phyloP scores from a whole-genome alignment of 2,888 invertebrate species.

The Xanthostigma xanthostigma region DNA sequence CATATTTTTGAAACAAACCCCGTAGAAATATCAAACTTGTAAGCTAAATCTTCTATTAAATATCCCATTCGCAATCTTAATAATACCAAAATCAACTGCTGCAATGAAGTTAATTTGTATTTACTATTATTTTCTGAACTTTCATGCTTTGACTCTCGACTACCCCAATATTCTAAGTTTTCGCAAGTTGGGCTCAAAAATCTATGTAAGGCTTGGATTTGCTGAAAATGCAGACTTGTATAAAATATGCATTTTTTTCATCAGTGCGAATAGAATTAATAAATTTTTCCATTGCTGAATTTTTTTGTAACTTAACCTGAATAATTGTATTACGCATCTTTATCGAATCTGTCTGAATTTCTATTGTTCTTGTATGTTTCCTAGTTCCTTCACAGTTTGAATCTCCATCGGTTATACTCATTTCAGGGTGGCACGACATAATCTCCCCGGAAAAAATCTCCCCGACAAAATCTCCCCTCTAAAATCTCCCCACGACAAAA shows the following conservation, averaged over 20 bases:
- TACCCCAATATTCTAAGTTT: conserved; percentile 6
- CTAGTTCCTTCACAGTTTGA: conserved; percentile 2
- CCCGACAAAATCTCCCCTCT: too few species aligned
- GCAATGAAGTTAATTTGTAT: conserved; percentile 6
- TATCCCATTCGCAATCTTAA: conserved; percentile 8
- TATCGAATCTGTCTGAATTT: background rate
- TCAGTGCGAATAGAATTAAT: conserved; percentile 4
- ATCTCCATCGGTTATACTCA: conserved; percentile 1
- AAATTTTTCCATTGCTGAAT: conserved; percentile 8
- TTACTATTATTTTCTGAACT: conserved; percentile 4
- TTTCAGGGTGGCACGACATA: too few species aligned
- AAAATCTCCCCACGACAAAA: too few species aligned
- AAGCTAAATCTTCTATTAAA: conserved; percentile 10
- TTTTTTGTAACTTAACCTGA: conserved; percentile 5
- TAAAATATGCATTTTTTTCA: conserved; percentile 9
- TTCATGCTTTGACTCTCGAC: conserved; percentile 3
- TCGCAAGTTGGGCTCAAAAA: conserved; percentile 8
- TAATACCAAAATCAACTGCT: conserved; percentile 9
- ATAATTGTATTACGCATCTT: background rate
- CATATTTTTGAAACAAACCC: conserved; percentile 9
- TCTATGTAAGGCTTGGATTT: conserved; percentile 8
- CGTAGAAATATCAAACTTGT: conserved; percentile 9
- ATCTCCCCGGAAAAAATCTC: too few species aligned
- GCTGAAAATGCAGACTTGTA: conserved; percentile 7
- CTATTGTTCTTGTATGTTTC: conserved; percentile 4